A percentile compares a stretch with the other conserved stretches of the same genome.
phyloP scores from a whole-genome alignment of 2,113 vertebrate genomes.

The Leptodactylus fuscus region DNA sequence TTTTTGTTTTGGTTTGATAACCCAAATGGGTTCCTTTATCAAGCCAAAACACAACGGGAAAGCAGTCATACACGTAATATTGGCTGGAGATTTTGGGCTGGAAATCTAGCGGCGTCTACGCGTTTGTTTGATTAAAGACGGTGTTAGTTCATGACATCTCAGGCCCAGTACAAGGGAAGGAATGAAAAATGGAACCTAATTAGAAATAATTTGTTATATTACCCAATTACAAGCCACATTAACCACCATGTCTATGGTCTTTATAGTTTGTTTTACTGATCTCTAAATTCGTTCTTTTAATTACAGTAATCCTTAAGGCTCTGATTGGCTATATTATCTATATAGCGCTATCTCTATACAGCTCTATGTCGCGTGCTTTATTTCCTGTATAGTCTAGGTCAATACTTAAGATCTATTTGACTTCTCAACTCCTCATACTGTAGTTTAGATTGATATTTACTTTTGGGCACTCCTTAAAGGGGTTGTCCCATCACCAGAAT shows the following conservation, averaged over 20 bases:
- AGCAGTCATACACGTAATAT: constrained; percentile 34
- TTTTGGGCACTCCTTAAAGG: no score
- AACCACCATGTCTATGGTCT: constrained; percentile 7
- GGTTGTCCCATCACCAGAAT: no score
- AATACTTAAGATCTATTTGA: not conserved
- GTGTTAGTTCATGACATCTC: constrained; percentile 37
- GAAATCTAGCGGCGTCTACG: constrained; percentile 6
- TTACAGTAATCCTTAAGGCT: not conserved
- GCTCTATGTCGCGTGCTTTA: not conserved
- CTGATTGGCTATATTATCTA: not conserved
- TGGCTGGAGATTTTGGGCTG: not conserved
- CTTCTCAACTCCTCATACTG: no score
- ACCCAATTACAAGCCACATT: constrained; percentile 45
- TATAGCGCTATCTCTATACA: not conserved
- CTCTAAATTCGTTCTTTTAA: constrained; percentile 35
- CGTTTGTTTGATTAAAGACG: constrained; percentile 12
- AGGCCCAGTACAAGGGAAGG: not conserved
- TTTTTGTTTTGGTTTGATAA: constrained; percentile 58
- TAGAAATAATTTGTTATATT: constrained; percentile 46
- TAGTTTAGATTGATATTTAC: no score
- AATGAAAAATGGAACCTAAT: constrained; percentile 42
- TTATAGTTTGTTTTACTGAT: constrained; percentile 37
- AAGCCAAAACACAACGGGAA: constrained; percentile 37
- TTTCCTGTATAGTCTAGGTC: not conserved
- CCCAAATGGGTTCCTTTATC: constrained; percentile 54